Conservation (phyloP, 2,888 invertebrate species). For the Parnassius smintheus region DNA sequence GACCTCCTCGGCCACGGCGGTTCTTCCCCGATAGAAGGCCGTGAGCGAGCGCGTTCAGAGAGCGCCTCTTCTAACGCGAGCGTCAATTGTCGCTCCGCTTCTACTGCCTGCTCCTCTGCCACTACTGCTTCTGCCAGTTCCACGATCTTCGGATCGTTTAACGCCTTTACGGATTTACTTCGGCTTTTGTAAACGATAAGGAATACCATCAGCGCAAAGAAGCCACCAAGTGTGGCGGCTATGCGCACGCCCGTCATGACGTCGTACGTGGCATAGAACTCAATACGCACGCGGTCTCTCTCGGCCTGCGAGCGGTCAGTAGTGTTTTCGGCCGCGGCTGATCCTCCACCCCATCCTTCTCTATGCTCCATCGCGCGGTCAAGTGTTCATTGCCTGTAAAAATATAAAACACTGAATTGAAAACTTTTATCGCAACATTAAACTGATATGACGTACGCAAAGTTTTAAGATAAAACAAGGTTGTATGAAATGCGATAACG, state of each 20-base stretch:
- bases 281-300: slow-evolving; percentile 86
- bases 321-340: slow-evolving; percentile 60
- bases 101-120: slow-evolving; percentile 83
- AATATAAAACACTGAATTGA: slow-evolving; percentile 40
- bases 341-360: slow-evolving; percentile 68
- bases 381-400: slow-evolving; percentile 74
- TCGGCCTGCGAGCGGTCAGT: slow-evolving; percentile 73
- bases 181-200: slow-evolving; percentile 95
- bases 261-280: slow-evolving; percentile 95
- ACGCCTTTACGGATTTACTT: slow-evolving; percentile 86
- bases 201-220: slow-evolving; percentile 95
- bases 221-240: slow-evolving; percentile 94
- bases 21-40: slow-evolving; percentile 85
- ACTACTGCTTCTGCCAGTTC: slow-evolving; percentile 90
- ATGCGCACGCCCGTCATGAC: slow-evolving; percentile 96
- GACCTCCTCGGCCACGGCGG: slow-evolving; percentile 75
- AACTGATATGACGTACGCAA: slow-evolving; percentile 23
- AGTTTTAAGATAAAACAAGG: slow-evolving; percentile 34
- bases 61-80: slow-evolving; percentile 86
- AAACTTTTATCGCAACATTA: slow-evolving; percentile 26
- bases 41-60: slow-evolving; percentile 71
- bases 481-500: slow-evolving; percentile 27
- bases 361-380: slow-evolving; percentile 71
- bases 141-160: slow-evolving; percentile 90
- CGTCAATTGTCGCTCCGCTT: slow-evolving; percentile 87